phyloP scores from a whole-genome alignment of 1,140 invertebrate genomes.

The Araneus ventricosus region DNA sequence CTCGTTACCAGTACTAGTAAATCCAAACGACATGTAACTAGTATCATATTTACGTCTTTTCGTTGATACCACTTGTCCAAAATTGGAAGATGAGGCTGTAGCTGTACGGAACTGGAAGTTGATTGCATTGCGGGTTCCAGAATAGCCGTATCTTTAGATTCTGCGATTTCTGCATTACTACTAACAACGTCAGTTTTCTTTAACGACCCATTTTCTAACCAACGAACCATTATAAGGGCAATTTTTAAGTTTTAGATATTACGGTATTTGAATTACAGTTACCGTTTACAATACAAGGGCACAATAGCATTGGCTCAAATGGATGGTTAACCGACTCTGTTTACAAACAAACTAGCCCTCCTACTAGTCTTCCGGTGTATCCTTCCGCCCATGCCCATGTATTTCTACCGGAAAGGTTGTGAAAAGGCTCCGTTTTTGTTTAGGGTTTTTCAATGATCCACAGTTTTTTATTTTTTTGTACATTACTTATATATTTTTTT shows the following conservation, averaged over 20 bases:
- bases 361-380: too few relatives aligned
- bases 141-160: neutral
- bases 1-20: conserved; percentile 3
- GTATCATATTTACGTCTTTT: too few relatives aligned
- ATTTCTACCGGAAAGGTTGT: too few relatives aligned
- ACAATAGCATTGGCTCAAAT: neutral
- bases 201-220: neutral
- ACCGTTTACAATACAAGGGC: neutral
- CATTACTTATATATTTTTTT: too few relatives aligned
- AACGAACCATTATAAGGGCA: neutral
- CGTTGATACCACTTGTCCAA: conserved; percentile 20
- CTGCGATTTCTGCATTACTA: conserved; percentile 18
- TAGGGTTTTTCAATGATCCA: too few relatives aligned
- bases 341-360: neutral
- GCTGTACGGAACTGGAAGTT: neutral
- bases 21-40: too few relatives aligned
- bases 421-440: too few relatives aligned
- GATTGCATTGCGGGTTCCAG: neutral
- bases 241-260: neutral
- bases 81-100: conserved; percentile 32
- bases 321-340: neutral
- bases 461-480: too few relatives aligned
- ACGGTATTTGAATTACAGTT: too few relatives aligned
- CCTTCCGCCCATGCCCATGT: too few relatives aligned
- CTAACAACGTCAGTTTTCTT: neutral